Percentiles rank a stretch among this genome's conserved stretches.
phyloP scores from a whole-genome alignment of 2,888 invertebrate genomes.

The Agonopterix arenella region DNA sequence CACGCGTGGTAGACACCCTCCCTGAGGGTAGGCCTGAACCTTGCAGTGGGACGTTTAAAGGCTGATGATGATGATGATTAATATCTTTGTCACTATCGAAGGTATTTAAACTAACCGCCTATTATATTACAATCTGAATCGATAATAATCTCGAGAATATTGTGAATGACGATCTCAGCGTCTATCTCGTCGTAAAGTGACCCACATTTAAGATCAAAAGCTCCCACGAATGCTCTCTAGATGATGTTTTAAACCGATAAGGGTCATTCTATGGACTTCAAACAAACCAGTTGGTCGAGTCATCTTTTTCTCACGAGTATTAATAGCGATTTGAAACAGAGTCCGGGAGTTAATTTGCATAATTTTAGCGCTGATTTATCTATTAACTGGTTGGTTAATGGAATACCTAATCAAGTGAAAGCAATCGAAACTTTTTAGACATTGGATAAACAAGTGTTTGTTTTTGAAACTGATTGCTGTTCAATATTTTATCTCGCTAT shows the following conservation, averaged over 20 bases:
- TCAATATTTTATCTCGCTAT: constrained; percentile 1
- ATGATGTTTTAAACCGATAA: constrained; percentile 26
- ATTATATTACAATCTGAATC: too few relatives aligned
- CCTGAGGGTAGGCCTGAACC: too few relatives aligned
- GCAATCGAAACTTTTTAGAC: constrained; percentile 16
- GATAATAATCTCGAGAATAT: too few relatives aligned
- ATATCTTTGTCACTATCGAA: too few relatives aligned
- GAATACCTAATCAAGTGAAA: constrained; percentile 34
- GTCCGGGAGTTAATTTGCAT: constrained; percentile 46
- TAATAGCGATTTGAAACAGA: constrained; percentile 52
- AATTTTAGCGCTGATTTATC: constrained; percentile 44
- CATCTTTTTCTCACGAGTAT: constrained; percentile 55
- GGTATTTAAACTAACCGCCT: too few relatives aligned
- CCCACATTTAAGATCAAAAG: background rate
- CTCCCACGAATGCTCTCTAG: background rate
- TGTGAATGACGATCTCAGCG: too few relatives aligned
- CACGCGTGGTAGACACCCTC: too few relatives aligned
- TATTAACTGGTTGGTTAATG: constrained; percentile 35
- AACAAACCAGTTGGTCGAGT: constrained; percentile 25
- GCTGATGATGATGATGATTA: too few relatives aligned
- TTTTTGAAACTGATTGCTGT: constrained; percentile 4
- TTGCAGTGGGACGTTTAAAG: too few relatives aligned
- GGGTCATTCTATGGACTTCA: constrained; percentile 17
- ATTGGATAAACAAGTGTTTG: constrained; percentile 5
- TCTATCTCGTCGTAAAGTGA: background rate